Evolutionary conservation across 2,797 vertebrate species (phyloP), one percentile per base, ranked within the genome.

Genomic region (Pantherophis alleghaniensis): DNA sequence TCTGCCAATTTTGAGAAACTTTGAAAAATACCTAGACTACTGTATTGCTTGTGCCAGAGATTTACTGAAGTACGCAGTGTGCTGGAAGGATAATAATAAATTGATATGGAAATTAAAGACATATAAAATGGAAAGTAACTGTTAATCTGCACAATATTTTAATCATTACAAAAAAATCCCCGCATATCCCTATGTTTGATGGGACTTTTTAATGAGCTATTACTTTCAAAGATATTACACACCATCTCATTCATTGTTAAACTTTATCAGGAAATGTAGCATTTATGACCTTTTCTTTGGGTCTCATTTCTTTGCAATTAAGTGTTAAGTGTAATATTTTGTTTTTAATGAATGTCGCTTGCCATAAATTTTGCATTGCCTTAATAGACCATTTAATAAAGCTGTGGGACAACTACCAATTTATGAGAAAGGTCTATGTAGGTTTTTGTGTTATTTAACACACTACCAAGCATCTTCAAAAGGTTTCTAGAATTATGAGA

Each of bases 261-360:
- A 13, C 92, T 91, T 24, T 90, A 60, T 69, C n/a, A 90, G 60
- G 18, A 28, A 94, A 24, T 51, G 37, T 86, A 93, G 93, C 86
- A 91, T 91, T 55, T 88, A 74, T 88, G 86, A 86, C 2, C 74
- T 92, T 47, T 26, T 10, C 53, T 47, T 63, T 88, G 3, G 10
- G 83, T 88, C 18, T 83, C 3, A 53, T 66, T 93, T 20, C 37
- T 94, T 92, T 32, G 63, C 92, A 87, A 92, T 55, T 1, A 2
- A 94, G 9, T 89, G 63, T 91, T 91, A 93, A 93, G 61, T 79
- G 74, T 14, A 90, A 66, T 90, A 93, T 91, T 91, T 42, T 47
- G 57, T 69, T 93, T 91, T 88, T 93, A 91, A 93, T 93, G 59
- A 63, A 91, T 79, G 86, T 79, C 3, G 0, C 86, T 88, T 88